Evolutionary conservation across 1,140 invertebrate species (phyloP).

Genomic region (Meloidogyne hapla): DNA sequence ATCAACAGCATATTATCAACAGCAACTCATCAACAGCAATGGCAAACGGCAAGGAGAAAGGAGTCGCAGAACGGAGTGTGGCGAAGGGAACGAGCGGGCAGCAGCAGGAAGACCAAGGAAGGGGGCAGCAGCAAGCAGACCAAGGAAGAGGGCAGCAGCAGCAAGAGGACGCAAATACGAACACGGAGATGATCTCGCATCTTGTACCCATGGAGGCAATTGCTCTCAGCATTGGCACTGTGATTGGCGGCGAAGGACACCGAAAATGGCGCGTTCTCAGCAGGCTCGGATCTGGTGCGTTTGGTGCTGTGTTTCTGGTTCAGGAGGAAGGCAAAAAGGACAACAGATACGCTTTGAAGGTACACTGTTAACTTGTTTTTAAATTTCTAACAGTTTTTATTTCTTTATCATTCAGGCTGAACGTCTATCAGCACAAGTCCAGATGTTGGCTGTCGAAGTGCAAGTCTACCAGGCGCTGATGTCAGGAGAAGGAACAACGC

Average conservation of each 20-base stretch:
- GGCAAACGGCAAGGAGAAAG: background rate
- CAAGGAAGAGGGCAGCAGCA: background rate
- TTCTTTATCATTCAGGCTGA: background rate
- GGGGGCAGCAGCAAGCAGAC: background rate
- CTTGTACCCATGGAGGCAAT: background rate
- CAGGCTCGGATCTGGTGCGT: background rate
- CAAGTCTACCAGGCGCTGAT: background rate
- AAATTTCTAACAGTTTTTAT: background rate
- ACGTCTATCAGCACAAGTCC: background rate
- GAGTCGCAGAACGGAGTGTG: background rate
- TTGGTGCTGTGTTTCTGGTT: background rate
- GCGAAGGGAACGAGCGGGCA: background rate
- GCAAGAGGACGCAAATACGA: background rate
- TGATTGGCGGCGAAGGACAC: background rate
- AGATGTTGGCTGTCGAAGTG: background rate
- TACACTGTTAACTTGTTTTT: background rate
- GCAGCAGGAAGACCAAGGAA: background rate
- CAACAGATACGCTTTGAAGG: background rate
- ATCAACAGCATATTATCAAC: too few species aligned
- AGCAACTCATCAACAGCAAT: background rate
- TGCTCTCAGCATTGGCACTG: background rate
- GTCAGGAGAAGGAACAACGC: background rate
- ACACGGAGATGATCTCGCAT: background rate
- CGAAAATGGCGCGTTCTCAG: background rate
- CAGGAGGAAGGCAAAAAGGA: background rate